Evolutionary conservation across 2,113 vertebrate species (phyloP), one percentile per base, ranked within the genome.

Genomic region (Pteronura brasiliensis): DNA sequence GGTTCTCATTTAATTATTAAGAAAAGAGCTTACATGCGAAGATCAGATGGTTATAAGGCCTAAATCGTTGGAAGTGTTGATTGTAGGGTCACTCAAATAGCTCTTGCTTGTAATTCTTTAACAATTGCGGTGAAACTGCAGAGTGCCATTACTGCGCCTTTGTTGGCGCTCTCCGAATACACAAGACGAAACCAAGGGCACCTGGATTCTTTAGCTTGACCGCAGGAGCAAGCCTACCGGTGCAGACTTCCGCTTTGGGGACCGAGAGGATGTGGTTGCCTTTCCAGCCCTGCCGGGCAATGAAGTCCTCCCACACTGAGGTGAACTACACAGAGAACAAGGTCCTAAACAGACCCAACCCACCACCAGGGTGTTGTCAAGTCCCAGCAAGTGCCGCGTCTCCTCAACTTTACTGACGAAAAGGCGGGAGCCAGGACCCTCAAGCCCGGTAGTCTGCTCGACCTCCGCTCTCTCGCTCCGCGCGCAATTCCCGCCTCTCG

Each of bases 11-110:
- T 52, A 63, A 72, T 80, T 87, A 59, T 84, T 80, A 65, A 72
- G 42, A 47, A 83, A 95, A 96, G 49, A 81, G 13, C 6, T 90
- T 95, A 71, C 15, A 52, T 94, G 80, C 61, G 85, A 69, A 92
- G 21, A 29, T 76, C 49, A 82, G 80, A 84, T 17, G 13, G 21
- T 65, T 81, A 74, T 20, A 76, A 88, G 39, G 17, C 27, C 39
- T 80, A 86, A 36, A 65, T 59, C 72, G 1, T 67, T 90, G 47
- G 3, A 92, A 87, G 18, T 63, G 21, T 36, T 49, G 52, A 27
- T 36, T 42, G 47, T 1, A 74, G 34, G 11, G 34, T 71, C 65
- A 39, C 69, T 76, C 1, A 1, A 42, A 36, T 55, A 82, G 55
- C 44, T 82, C 47, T 93, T 71, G 82, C 17, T 92, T 92, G 91